Percentiles rank a stretch among this genome's conserved stretches.
phyloP scores from a whole-genome alignment of 2,888 invertebrate genomes.

The Ganaspis brasiliensis region DNA sequence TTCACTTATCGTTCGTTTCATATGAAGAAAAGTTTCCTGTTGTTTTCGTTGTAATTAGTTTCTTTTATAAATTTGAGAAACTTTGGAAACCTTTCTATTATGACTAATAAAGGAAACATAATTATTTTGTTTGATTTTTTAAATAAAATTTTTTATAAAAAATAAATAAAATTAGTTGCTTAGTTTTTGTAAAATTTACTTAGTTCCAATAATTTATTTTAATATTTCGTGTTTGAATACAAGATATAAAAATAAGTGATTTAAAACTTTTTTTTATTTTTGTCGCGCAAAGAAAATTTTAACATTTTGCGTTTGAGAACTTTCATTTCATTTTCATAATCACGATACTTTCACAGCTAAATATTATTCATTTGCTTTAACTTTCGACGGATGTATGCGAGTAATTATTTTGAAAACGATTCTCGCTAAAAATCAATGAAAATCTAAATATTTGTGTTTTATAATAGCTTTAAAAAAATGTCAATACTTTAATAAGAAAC shows the following conservation, averaged over 20 bases:
- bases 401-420: conserved; percentile 25
- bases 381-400: conserved; percentile 9
- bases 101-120: not conserved
- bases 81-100: conserved; percentile 11
- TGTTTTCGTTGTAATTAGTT: conserved; percentile 12
- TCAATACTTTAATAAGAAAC: too few relatives aligned
- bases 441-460: not conserved
- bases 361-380: conserved; percentile 26
- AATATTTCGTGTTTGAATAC: too few relatives aligned
- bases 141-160: not conserved
- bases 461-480: too few relatives aligned
- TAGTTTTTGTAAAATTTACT: too few relatives aligned
- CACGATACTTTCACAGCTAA: conserved; percentile 15
- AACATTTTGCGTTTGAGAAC: not conserved
- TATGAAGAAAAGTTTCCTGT: conserved; percentile 14
- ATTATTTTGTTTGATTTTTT: not conserved
- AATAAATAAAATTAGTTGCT: too few relatives aligned
- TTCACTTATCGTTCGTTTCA: conserved; percentile 24
- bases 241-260: too few relatives aligned
- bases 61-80: not conserved
- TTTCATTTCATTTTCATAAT: conserved; percentile 15
- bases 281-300: not conserved
- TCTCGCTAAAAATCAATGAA: not conserved
- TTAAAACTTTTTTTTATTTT: conserved; percentile 4
- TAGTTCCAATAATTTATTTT: too few relatives aligned